phyloP scores from a whole-genome alignment of 2,888 invertebrate species.

The Caenorhabditis macrosperma region DNA sequence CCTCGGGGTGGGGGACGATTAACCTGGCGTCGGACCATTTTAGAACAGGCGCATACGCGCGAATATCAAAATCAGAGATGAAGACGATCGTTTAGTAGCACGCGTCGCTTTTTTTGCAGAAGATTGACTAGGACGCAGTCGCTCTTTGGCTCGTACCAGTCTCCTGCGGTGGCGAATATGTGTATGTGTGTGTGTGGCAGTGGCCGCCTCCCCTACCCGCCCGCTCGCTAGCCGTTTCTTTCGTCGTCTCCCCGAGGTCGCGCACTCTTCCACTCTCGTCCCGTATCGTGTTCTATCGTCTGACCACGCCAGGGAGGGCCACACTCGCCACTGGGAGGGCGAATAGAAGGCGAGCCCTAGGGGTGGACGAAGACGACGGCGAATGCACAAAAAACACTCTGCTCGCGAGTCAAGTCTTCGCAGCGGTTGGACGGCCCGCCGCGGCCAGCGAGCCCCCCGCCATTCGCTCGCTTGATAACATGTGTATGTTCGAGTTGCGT shows the following conservation, averaged over 20 bases:
- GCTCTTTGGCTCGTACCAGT: constrained; percentile 64
- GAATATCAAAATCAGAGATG: neutral
- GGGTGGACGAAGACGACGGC: constrained; percentile 15
- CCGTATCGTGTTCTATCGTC: constrained; percentile 48
- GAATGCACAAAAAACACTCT: constrained; percentile 23
- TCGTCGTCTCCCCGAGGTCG: constrained; percentile 54
- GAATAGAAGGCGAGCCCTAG: constrained; percentile 15
- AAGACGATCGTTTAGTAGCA: neutral
- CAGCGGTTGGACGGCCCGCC: neutral
- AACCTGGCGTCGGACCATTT: constrained; percentile 45
- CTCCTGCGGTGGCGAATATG: constrained; percentile 51
- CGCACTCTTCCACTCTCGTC: constrained; percentile 40
- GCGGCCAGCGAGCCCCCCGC: neutral
- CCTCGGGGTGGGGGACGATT: constrained; percentile 27
- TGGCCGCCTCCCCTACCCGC: constrained; percentile 37
- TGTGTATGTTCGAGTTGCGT: constrained; percentile 25
- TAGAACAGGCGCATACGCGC: constrained; percentile 7
- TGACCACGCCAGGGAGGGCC: constrained; percentile 36
- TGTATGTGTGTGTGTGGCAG: constrained; percentile 38
- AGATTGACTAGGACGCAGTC: constrained; percentile 45
- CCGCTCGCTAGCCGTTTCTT: constrained; percentile 43
- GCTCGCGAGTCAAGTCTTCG: constrained; percentile 7
- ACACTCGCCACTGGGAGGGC: constrained; percentile 31
- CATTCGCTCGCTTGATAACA: constrained; percentile 28
- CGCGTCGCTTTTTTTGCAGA: constrained; percentile 21